Conservation (phyloP, 2,797 vertebrate genomes). For the Rhinichthys osculus region DNA sequence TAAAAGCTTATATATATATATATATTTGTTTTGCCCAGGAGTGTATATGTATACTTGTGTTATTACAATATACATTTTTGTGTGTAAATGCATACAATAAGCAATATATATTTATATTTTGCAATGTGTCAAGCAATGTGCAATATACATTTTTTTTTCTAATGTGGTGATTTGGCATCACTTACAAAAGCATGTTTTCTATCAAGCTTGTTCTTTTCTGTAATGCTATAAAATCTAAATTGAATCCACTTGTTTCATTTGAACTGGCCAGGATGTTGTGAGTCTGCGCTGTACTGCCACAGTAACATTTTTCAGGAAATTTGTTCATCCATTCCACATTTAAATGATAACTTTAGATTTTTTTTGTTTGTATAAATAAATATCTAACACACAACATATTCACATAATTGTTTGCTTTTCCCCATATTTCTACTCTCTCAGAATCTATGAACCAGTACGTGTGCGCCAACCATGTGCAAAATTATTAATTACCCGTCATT, state of each 20-base stretch:
- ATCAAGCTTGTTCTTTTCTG: slow-evolving; percentile 29
- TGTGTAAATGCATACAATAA: background rate
- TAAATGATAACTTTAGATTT: background rate
- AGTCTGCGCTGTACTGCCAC: background rate
- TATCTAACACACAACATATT: background rate
- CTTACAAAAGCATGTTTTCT: slow-evolving; percentile 37
- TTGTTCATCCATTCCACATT: background rate
- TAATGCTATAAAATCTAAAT: slow-evolving; percentile 36
- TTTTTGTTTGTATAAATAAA: background rate
- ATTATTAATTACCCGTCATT: background rate
- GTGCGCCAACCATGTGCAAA: background rate
- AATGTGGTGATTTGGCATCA: slow-evolving; percentile 9
- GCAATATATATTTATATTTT: background rate
- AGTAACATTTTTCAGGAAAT: slow-evolving; percentile 1
- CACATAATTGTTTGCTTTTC: background rate
- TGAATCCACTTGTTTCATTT: slow-evolving; percentile 28
- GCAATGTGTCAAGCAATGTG: too few relatives aligned
- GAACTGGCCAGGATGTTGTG: slow-evolving; percentile 11
- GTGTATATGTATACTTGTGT: background rate
- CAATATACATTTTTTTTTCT: background rate
- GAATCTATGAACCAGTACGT: background rate
- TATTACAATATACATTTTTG: background rate
- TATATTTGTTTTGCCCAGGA: too few relatives aligned
- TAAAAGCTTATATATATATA: too few relatives aligned
- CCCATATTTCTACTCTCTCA: background rate